Evolutionary conservation across 2,797 vertebrate species (phyloP).

Genomic region (Pteronotus mesoamericanus): DNA sequence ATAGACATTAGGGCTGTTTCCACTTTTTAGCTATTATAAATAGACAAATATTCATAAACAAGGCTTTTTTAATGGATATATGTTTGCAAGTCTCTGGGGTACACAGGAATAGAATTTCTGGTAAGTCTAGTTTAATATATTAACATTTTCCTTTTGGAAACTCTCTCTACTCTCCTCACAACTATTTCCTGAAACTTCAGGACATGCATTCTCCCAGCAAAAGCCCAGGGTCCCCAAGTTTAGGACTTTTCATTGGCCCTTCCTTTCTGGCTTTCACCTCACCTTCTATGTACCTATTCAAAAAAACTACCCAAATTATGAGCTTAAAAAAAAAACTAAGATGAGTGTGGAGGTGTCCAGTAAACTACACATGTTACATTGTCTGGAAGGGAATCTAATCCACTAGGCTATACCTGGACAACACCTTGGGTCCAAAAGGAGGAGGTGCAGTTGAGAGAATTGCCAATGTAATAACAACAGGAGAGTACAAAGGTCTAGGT

Average conservation of each 20-base stretch:
- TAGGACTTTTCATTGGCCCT: neutral
- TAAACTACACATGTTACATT: neutral
- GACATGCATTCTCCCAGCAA: neutral
- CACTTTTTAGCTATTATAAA: neutral
- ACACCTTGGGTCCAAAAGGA: neutral
- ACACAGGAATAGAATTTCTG: neutral
- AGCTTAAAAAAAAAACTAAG: neutral
- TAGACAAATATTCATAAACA: neutral
- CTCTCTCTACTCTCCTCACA: neutral
- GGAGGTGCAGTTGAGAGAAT: neutral
- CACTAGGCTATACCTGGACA: neutral
- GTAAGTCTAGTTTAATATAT: neutral
- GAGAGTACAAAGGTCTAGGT: neutral
- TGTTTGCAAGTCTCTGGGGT: neutral
- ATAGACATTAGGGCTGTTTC: neutral
- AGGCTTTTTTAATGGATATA: neutral
- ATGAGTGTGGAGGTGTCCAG: neutral
- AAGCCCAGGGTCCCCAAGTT: neutral
- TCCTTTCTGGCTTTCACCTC: neutral
- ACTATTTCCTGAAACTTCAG: neutral
- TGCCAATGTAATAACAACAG: neutral
- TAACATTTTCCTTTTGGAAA: slow-evolving; percentile 26
- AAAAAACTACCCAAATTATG: neutral
- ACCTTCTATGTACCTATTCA: neutral
- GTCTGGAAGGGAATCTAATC: neutral